Base-by-base conservation (phyloP, 2,888 invertebrate genomes). In the Ophion ellenae region DNA sequence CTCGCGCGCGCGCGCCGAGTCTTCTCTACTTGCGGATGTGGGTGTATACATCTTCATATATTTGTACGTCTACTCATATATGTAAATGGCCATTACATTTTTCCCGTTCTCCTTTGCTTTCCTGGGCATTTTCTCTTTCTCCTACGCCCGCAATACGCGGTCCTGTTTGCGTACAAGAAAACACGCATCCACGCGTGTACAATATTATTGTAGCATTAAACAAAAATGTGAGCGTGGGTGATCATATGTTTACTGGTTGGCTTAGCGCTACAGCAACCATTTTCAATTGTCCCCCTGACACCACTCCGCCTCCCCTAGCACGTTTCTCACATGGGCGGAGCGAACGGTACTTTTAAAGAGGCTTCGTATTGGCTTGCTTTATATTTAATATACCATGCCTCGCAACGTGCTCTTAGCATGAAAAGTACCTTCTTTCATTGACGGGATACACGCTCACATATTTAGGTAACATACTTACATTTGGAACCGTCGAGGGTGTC, bases 361-460 rank as follows among this genome's bases (percentile, higher is more conserved):
- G 81, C 84, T 76, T 75, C 83, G 87, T 83, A 91, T 91, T 91
- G 91, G 91, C 83, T 88, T 83, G 67, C 83, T 86, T 88, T 88
- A 89, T 90, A 87, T 87, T 87, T 90, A 90, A 91, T 90, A 89
- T 89, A 90, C 90, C 89, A 88, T 90, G 89, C 88, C 85, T 86
- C 89, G 88, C 74, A 59, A 66, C 76, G 78, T 64, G 53, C 59
- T 80, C 20, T 85, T 81, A 86, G 76, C 85, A 57, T 83, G 66
- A 74, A 80, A 90, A 90, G 67, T 89, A 87, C 88, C 89, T 84
- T 81, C 83, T 77, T 53, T 63, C 78, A 57, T 59, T 9, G 45
- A 24, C 47, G 24, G 61, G 47, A 17, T 32, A 36, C 24, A 45
- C 14, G 61, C 63, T 57, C 61, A 24, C 14, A 7, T 11, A 6